Conservation (phyloP, 2,113 vertebrate species). For the Istiophorus platypterus region DNA sequence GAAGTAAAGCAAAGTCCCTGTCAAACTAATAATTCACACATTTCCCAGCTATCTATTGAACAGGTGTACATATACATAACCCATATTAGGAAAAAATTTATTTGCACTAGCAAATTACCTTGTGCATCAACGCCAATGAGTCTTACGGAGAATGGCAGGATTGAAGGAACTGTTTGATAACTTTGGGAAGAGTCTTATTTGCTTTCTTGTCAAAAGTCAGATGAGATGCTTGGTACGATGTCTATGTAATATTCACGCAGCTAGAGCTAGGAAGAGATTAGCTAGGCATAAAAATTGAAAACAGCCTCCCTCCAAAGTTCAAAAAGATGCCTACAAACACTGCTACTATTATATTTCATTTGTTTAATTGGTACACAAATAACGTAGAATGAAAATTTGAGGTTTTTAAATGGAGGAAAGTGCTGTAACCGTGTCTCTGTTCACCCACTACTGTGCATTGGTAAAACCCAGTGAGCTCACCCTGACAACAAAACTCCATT, state of each 20-base stretch:
- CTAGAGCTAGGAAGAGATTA: not conserved
- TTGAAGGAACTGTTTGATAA: not conserved
- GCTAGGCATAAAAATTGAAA: not conserved
- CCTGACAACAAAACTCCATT: too few relatives aligned
- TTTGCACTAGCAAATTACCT: too few relatives aligned
- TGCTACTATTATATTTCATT: not conserved
- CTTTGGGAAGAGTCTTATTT: not conserved
- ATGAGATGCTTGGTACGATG: not conserved
- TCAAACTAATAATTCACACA: not conserved
- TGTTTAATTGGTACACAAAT: not conserved
- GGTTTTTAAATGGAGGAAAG: too few relatives aligned
- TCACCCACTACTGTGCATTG: not conserved
- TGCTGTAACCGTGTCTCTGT: too few relatives aligned
- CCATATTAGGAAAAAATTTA: not conserved
- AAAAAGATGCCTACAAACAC: too few relatives aligned
- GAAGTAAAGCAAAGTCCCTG: not conserved
- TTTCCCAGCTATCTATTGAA: not conserved
- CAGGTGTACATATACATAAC: too few relatives aligned
- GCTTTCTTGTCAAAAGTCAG: not conserved
- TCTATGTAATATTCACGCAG: not conserved
- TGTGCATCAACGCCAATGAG: too few relatives aligned
- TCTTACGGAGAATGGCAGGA: not conserved
- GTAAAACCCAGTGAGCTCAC: not conserved
- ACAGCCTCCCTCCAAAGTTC: too few relatives aligned
- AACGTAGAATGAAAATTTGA: too few relatives aligned